Evolutionary conservation across 2,113 vertebrate species (phyloP), one percentile per base, ranked within the genome.

Genomic region (Platysteira castanea): DNA sequence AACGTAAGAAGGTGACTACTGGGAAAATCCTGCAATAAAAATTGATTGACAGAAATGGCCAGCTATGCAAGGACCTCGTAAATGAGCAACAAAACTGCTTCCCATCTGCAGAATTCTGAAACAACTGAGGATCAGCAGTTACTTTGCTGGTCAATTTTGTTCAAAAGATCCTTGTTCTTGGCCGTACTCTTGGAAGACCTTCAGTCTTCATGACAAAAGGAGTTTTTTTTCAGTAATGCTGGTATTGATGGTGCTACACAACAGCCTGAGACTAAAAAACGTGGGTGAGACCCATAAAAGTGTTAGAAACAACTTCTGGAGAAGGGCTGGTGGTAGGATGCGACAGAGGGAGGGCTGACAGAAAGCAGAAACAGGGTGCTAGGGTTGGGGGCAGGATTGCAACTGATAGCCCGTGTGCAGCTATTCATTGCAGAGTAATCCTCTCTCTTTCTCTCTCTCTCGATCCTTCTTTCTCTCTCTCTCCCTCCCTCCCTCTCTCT

Each of bases 181-280:
- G 7, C 24, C 87, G 39, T 42, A 46, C 80, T 41, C 33, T 87
- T 63, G 27, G 31, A 63, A 44, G 35, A 16, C 54, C 39, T 31
- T 67, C 35, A 44, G 28, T 67, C 19, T 60, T 88, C 28, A 39
- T 35, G 67, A 54, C 5, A 33, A 85, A 69, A 84, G 30, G 4
- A n/a, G 0, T 0, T 4, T 3, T 75, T 88, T 33, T 76, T 84
- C 28, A 68, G n/a, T 41, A 73, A 57, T 4, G 1, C 26, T 59
- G 15, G 14, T 46, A 44, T 9, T 70, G 33, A 12, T 52, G 17
- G 30, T 71, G 11, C 30, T 73, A 59, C n/a, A 69, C 59, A 92
- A 68, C 8, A 81, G 15, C 15, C 24, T 71, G 44, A 65, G 22
- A 21, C 15, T 78, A 24, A 10, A 39, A 53, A 78, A 46, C 0